Evolutionary conservation across 1,140 invertebrate genomes (phyloP), one percentile per base, ranked within the genome.

Genomic region (Tetramorium parvispinum): DNA sequence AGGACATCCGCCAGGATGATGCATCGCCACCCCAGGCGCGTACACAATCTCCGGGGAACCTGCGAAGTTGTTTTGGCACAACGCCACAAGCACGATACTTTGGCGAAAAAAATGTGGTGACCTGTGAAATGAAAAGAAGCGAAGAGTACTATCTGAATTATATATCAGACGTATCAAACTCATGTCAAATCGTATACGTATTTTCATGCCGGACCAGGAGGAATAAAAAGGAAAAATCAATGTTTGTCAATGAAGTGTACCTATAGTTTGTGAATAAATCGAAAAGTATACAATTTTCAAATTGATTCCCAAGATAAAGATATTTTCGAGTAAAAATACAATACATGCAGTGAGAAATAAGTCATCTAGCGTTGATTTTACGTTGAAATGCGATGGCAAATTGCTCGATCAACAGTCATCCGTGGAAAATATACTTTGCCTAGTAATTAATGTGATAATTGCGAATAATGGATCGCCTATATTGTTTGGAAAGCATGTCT

Each of bases 1-100:
- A 55, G 86, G 86, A 87, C 57, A 87, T 85, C 86, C 86, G 86
- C 49, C 37, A 21, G n/a, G 53, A 75, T 83, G 79, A 83, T 83
- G 68, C 68, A 83, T 83, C 53, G 53, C 79, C 40, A 75, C 66
- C 79, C 53, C 27, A 10, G 40, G 79, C 68, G 79, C 68, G 68
- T 83, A 82, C 66, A 82, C 79, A 59, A 82, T 83, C 79, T 75
- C 79, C 27, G 27, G 53, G 68, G 79, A 75, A n/a, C 40, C 24
- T 49, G 40, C 68, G 11, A 71, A 73, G 68, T 83, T 75, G 66
- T 73, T 59, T 59, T 73, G 79, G 68, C 68, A 37, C 24, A 59
- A 49, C 11, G 79, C 68, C 79, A 59, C 57, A 82, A 73, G 71
- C 18, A 61, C 13, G 79, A 59, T 83, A 83, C 40, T 83, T 75